phyloP scores from a whole-genome alignment of 2,888 invertebrate genomes.

The Congeria kusceri region DNA sequence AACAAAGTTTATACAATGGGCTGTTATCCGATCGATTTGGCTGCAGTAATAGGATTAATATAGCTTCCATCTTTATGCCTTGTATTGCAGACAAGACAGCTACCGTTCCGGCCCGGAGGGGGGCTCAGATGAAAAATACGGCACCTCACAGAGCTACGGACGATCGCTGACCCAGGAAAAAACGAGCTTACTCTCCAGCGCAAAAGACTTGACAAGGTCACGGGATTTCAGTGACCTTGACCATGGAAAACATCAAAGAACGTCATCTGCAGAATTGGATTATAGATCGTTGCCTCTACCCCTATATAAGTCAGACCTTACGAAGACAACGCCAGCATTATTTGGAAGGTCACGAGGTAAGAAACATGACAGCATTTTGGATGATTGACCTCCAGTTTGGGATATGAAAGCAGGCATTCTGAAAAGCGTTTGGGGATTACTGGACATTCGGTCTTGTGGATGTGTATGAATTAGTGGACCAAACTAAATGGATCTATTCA shows the following conservation, averaged over 20 bases:
- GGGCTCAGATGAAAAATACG: slow-evolving; percentile 53
- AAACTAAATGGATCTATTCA: too few relatives aligned
- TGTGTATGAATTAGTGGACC: too few relatives aligned
- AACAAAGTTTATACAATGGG: too few relatives aligned
- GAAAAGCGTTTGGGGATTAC: too few relatives aligned
- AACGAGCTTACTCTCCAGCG: slow-evolving; percentile 33
- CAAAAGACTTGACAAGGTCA: slow-evolving; percentile 26
- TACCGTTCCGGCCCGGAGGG: slow-evolving; percentile 71
- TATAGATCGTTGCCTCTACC: slow-evolving; percentile 39
- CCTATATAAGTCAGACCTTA: slow-evolving; percentile 37
- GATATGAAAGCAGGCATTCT: too few relatives aligned
- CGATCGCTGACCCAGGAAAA: slow-evolving; percentile 50
- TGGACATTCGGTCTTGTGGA: too few relatives aligned
- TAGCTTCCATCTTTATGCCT: too few relatives aligned
- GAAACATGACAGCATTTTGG: too few relatives aligned
- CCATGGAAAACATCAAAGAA: slow-evolving; percentile 22
- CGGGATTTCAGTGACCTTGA: slow-evolving; percentile 37
- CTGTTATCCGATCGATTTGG: too few relatives aligned
- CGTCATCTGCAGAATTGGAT: slow-evolving; percentile 56
- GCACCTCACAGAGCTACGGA: slow-evolving; percentile 26
- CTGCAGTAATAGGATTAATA: too few relatives aligned
- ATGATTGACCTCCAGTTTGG: too few relatives aligned
- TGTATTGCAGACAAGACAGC: slow-evolving; percentile 52
- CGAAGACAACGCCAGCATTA: slow-evolving; percentile 54
- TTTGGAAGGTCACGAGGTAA: slow-evolving; percentile 61